A percentile compares a stretch with the other conserved stretches of the same genome.
phyloP scores from a whole-genome alignment of 2,113 vertebrate species.

The Mastomys coucha region DNA sequence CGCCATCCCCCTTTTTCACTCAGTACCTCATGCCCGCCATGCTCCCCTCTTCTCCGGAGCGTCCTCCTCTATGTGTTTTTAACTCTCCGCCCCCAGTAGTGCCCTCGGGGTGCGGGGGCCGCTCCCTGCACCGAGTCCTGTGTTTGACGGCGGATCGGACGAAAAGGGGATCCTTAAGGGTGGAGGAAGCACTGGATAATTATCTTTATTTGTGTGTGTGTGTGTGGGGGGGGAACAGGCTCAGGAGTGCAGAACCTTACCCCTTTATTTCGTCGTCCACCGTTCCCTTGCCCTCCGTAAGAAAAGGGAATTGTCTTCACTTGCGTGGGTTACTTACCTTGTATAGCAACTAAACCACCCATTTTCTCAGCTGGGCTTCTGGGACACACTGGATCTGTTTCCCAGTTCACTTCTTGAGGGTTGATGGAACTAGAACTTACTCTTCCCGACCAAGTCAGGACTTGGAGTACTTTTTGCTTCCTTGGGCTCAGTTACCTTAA shows the following conservation, averaged over 20 bases:
- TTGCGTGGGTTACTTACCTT: slow-evolving; percentile 2
- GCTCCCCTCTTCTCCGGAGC: slow-evolving; percentile 71
- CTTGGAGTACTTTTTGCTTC: slow-evolving; percentile 62
- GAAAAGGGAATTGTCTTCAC: slow-evolving; percentile 33
- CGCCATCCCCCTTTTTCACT: slow-evolving; percentile 77
- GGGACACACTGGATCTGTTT: not conserved
- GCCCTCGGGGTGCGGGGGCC: slow-evolving; percentile 79
- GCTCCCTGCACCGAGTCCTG: slow-evolving; percentile 44
- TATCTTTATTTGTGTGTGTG: slow-evolving; percentile 21
- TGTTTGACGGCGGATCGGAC: slow-evolving; percentile 35
- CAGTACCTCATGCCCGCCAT: slow-evolving; percentile 77
- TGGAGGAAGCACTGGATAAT: slow-evolving; percentile 8
- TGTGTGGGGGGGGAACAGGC: not conserved
- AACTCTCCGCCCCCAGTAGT: slow-evolving; percentile 56
- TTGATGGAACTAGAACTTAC: slow-evolving; percentile 15
- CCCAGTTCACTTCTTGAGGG: not conserved
- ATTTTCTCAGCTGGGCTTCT: not conserved
- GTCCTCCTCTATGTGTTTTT: slow-evolving; percentile 62
- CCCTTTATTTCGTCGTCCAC: slow-evolving; percentile 65
- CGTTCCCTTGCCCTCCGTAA: not conserved
- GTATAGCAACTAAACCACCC: not conserved
- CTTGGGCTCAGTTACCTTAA: not conserved
- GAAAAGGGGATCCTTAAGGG: not conserved
- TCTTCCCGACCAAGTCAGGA: not conserved
- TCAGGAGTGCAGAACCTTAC: slow-evolving; percentile 53